These are phyloP conservation scores for Spisula solida DNA, from an alignment of 2,888 invertebrate species.

Conservation along the genomic window DNA sequence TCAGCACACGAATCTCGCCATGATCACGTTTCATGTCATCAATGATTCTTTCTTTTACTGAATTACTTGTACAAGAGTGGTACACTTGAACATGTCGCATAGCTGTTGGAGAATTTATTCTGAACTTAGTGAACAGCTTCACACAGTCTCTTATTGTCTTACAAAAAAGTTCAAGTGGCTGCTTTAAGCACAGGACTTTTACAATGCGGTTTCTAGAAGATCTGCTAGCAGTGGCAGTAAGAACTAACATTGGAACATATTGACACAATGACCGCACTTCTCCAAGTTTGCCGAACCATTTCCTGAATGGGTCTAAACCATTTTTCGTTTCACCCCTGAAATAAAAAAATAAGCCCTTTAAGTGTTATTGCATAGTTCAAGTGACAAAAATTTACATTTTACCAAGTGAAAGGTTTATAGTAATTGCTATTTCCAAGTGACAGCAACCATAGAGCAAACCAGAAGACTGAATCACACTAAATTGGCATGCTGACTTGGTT, in stretches of 20 bases:
- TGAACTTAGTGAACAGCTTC: conserved; percentile 20
- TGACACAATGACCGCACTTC: conserved; percentile 42
- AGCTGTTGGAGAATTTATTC: neutral
- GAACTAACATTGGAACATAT: conserved; percentile 24
- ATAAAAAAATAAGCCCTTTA: neutral
- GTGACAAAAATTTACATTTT: too few species aligned
- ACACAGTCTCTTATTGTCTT: conserved; percentile 42
- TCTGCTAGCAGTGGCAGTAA: conserved; percentile 50
- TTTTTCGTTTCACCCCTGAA: too few species aligned
- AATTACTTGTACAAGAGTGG: conserved; percentile 56
- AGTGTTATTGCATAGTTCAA: too few species aligned
- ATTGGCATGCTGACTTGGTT: too few species aligned
- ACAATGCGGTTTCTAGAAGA: neutral
- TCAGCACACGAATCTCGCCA: conserved; percentile 57
- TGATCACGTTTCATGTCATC: conserved; percentile 49
- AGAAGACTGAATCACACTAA: too few species aligned
- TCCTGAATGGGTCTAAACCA: conserved; percentile 48
- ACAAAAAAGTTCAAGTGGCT: conserved; percentile 43
- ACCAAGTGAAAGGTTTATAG: too few species aligned
- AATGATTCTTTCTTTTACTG: conserved; percentile 57
- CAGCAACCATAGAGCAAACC: too few species aligned
- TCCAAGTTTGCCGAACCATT: conserved; percentile 54
- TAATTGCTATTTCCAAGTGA: too few species aligned
- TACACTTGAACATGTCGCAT: conserved; percentile 57
- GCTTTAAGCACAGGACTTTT: neutral